These are phyloP conservation scores for Deroplatys truncata DNA, from an alignment of 2,888 invertebrate species.

Conservation along the genomic window DNA sequence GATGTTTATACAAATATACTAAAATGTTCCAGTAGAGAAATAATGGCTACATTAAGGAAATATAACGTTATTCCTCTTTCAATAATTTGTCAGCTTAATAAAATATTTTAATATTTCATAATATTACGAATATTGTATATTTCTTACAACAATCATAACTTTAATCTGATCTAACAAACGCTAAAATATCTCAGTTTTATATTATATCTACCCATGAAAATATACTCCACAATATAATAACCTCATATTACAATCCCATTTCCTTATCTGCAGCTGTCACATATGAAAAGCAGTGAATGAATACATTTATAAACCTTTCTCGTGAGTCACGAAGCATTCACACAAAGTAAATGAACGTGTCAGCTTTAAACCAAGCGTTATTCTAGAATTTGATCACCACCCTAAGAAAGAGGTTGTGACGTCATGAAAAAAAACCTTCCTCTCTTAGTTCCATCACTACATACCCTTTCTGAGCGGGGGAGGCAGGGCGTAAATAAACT, in stretches of 20 bases:
- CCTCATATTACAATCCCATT: background rate
- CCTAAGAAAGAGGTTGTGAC: background rate
- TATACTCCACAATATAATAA: background rate
- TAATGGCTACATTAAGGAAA: too few species aligned
- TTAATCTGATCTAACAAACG: too few species aligned
- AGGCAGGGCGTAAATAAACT: conserved; percentile 21
- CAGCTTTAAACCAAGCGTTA: background rate
- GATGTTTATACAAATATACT: too few species aligned
- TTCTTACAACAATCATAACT: too few species aligned
- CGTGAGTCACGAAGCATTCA: background rate
- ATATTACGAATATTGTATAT: too few species aligned
- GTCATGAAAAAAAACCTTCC: background rate
- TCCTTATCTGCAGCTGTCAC: background rate
- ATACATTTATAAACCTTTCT: background rate
- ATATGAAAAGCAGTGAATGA: background rate
- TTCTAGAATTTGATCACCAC: background rate
- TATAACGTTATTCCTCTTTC: too few species aligned
- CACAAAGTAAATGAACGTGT: background rate
- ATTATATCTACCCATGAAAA: too few species aligned
- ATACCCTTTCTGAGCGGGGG: background rate
- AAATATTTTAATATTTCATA: too few species aligned
- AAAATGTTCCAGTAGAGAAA: too few species aligned
- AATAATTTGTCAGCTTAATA: too few species aligned
- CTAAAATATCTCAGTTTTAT: too few species aligned
- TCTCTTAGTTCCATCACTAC: background rate